These are phyloP conservation scores for Apis laboriosa DNA, from an alignment of 1,140 invertebrate genomes.

Conservation along the genomic window DNA sequence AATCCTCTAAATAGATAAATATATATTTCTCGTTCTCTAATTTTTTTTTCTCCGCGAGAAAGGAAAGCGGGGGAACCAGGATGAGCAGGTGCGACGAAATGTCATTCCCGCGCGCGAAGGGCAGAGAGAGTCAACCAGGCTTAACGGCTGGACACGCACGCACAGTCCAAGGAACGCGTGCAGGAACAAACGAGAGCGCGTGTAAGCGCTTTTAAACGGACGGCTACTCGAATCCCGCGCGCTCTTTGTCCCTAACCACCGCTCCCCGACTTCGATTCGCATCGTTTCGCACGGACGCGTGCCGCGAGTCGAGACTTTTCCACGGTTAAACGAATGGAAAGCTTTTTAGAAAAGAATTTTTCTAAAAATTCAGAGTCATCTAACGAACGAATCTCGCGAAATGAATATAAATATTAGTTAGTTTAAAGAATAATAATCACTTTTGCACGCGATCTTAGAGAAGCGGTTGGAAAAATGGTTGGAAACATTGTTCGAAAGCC, in stretches of 20 bases:
- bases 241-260: too few species aligned
- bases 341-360: too few species aligned
- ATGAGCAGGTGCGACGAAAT: slow-evolving; percentile 70
- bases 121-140: slow-evolving; percentile 51
- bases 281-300: background rate
- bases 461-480: background rate
- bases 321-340: too few species aligned
- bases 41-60: background rate
- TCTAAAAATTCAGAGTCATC: too few species aligned
- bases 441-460: too few species aligned
- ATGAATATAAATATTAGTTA: too few species aligned
- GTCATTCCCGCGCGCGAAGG: slow-evolving; percentile 63
- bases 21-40: too few species aligned
- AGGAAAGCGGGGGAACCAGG: slow-evolving; percentile 54
- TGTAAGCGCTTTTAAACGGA: slow-evolving; percentile 18
- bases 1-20: too few species aligned
- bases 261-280: background rate
- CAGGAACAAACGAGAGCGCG: background rate
- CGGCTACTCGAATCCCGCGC: slow-evolving; percentile 1
- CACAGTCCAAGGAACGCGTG: slow-evolving; percentile 19
- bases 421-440: too few species aligned
- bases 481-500: background rate
- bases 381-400: too few species aligned
- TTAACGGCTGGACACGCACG: slow-evolving; percentile 58
- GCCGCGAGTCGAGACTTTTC: background rate